Conservation (phyloP, 2,888 invertebrate species). For the Elegia similella region DNA sequence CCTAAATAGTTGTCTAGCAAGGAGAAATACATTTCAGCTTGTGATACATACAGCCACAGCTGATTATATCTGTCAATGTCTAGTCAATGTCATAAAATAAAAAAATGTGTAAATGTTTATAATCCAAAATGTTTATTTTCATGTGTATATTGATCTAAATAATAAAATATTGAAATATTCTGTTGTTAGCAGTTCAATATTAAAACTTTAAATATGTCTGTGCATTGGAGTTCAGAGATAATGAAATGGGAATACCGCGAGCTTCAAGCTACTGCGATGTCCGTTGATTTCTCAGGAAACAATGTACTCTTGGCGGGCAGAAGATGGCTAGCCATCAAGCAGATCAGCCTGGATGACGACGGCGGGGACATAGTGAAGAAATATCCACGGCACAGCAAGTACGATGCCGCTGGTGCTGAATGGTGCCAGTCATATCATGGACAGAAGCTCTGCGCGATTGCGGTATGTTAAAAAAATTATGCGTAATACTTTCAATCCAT, state of each 20-base stretch:
- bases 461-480: slow-evolving; percentile 77
- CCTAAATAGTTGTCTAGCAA: no score
- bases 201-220: slow-evolving; percentile 50
- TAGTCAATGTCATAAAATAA: not conserved
- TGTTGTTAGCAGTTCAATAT: not conserved
- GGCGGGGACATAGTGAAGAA: slow-evolving; percentile 86
- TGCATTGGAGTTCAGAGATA: slow-evolving; percentile 77
- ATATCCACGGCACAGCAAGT: slow-evolving; percentile 93
- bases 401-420: slow-evolving; percentile 95
- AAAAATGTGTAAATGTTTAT: not conserved
- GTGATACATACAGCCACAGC: no score
- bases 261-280: slow-evolving; percentile 95
- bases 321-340: slow-evolving; percentile 88
- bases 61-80: not conserved
- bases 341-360: slow-evolving; percentile 87
- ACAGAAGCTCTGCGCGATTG: slow-evolving; percentile 92
- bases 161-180: not conserved
- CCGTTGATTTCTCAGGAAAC: slow-evolving; percentile 92
- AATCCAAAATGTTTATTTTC: not conserved
- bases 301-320: slow-evolving; percentile 93
- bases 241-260: slow-evolving; percentile 90
- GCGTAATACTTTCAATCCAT: not conserved
- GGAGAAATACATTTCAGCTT: no score
- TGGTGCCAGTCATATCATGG: slow-evolving; percentile 92
- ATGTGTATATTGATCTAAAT: not conserved